Percentiles rank a stretch among this genome's conserved stretches.
These are phyloP conservation scores for Danaus chrysippus DNA, from an alignment of 2,888 invertebrate species.

Conservation along the genomic window DNA sequence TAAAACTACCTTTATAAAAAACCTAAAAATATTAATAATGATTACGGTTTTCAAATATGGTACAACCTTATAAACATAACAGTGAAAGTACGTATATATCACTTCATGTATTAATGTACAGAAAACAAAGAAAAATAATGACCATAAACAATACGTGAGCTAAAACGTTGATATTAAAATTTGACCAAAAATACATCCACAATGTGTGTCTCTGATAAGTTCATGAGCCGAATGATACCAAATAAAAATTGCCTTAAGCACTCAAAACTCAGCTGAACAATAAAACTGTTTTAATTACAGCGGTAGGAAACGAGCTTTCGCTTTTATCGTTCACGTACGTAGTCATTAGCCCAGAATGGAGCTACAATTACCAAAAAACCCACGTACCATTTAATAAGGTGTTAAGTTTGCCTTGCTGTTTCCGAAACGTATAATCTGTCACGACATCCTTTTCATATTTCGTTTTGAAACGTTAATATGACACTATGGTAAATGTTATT, in stretches of 20 bases:
- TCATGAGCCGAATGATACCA: constrained; percentile 23
- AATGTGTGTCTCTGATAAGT: constrained; percentile 8
- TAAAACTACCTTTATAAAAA: too few species aligned
- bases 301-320: constrained; percentile 55
- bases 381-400: constrained; percentile 68
- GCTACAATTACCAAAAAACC: constrained; percentile 74
- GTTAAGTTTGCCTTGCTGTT: constrained; percentile 65
- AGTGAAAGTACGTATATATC: too few species aligned
- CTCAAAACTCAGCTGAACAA: constrained; percentile 52
- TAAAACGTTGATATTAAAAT: too few species aligned
- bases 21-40: too few species aligned
- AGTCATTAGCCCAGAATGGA: constrained; percentile 69
- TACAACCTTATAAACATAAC: too few species aligned
- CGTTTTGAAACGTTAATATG: constrained; percentile 8
- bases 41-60: too few species aligned
- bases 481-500: neutral
- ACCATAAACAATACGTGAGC: too few species aligned
- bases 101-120: too few species aligned
- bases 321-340: constrained; percentile 68
- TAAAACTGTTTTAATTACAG: constrained; percentile 68
- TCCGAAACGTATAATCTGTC: constrained; percentile 60
- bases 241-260: constrained; percentile 24
- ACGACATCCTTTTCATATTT: constrained; percentile 37
- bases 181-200: too few species aligned
- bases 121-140: too few species aligned